These are phyloP conservation scores for Bellardia pandia DNA, from an alignment of 2,888 invertebrate species.

Conservation along the genomic window DNA sequence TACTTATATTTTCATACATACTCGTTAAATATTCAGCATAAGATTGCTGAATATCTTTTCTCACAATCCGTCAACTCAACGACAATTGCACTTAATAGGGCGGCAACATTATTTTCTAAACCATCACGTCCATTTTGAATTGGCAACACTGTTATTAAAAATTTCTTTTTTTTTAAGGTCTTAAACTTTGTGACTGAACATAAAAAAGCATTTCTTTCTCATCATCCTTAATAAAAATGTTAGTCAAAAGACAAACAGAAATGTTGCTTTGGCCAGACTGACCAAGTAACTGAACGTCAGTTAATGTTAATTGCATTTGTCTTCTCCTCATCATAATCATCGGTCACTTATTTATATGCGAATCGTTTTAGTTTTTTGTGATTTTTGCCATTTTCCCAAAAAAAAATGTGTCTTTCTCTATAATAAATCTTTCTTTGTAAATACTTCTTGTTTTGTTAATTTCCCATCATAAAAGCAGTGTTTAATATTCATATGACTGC, in stretches of 20 bases:
- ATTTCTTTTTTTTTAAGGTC: slow-evolving; percentile 14
- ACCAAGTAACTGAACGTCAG: slow-evolving; percentile 48
- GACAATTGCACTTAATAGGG: too few species aligned
- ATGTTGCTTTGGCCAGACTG: slow-evolving; percentile 41
- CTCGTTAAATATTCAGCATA: too few species aligned
- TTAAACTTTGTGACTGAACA: slow-evolving; percentile 9
- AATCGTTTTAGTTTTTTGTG: slow-evolving; percentile 23
- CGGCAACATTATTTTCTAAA: not conserved
- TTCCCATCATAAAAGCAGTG: slow-evolving; percentile 49
- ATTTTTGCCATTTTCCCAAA: slow-evolving; percentile 43
- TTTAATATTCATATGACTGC: slow-evolving; percentile 46
- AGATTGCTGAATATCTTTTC: too few species aligned
- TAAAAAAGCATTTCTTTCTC: slow-evolving; percentile 35
- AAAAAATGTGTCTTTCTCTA: slow-evolving; percentile 38
- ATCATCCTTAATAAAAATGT: slow-evolving; percentile 37
- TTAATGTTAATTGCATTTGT: slow-evolving; percentile 69
- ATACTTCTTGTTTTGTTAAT: not conserved
- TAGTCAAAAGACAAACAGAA: slow-evolving; percentile 31
- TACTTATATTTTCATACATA: too few species aligned
- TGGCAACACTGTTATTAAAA: slow-evolving; percentile 29
- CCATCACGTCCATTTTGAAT: not conserved
- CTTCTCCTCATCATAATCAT: slow-evolving; percentile 67
- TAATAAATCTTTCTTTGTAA: slow-evolving; percentile 44
- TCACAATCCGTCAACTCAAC: too few species aligned
- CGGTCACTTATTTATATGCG: slow-evolving; percentile 53